phyloP scores from a whole-genome alignment of 2,113 vertebrate genomes.

The Myrmophylax atrothorax region DNA sequence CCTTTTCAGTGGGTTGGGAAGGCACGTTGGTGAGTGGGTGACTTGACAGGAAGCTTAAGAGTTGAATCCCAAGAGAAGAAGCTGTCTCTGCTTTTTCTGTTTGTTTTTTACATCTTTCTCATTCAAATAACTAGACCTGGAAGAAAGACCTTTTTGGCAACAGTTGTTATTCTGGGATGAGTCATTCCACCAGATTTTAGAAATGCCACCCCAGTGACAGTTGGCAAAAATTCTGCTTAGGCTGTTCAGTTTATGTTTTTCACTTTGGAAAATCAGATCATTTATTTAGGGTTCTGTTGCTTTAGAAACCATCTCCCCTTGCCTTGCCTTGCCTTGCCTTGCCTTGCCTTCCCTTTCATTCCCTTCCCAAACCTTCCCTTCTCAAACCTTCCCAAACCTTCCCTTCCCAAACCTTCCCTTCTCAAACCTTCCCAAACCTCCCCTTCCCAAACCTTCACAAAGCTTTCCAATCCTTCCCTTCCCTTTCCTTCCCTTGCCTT shows the following conservation, averaged over 20 bases:
- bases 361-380: no score
- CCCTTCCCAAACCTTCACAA: no score
- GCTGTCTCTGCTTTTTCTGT: background rate
- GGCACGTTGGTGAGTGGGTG: background rate
- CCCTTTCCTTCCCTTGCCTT: fast-evolving
- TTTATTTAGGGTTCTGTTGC: conserved; percentile 54
- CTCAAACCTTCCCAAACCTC: no score
- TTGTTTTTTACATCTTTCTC: background rate
- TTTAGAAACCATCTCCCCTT: conserved; percentile 40
- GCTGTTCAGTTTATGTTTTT: conserved; percentile 64
- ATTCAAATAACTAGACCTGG: conserved; percentile 40
- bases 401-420: fast-evolving
- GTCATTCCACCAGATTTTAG: conserved; percentile 61
- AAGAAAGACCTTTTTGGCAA: conserved; percentile 63
- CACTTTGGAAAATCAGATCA: conserved; percentile 54
- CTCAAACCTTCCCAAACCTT: no score
- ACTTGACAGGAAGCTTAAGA: background rate
- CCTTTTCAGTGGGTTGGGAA: background rate
- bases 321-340: fast-evolving
- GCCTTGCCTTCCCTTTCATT: fast-evolving
- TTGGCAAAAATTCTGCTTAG: conserved; percentile 54
- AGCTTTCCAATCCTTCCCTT: no score
- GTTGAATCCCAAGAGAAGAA: background rate
- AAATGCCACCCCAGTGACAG: conserved; percentile 61
- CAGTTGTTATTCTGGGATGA: conserved; percentile 57